Evolutionary conservation across 2,113 vertebrate genomes (phyloP).

Genomic region (Tichodroma muraria): DNA sequence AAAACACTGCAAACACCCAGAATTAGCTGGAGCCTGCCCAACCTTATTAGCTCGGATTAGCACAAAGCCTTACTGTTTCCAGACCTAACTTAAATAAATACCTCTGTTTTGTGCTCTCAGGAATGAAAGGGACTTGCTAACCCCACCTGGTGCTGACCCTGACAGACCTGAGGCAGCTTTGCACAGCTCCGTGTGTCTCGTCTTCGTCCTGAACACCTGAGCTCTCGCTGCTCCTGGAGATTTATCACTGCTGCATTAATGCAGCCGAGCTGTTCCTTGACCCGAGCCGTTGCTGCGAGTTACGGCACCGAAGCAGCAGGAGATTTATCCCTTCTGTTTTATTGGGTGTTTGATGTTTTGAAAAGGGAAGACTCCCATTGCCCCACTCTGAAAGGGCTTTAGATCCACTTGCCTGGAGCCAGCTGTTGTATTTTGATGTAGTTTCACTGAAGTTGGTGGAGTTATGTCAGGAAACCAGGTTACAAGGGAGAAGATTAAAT

Average conservation of each 20-base stretch:
- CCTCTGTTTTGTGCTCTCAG: background rate
- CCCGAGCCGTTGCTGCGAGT: background rate
- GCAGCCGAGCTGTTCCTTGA: background rate
- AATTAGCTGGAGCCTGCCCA: background rate
- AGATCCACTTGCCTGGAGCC: background rate
- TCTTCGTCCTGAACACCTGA: background rate
- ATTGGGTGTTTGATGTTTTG: background rate
- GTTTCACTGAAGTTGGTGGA: background rate
- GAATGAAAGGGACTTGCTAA: background rate
- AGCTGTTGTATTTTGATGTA: conserved; percentile 7
- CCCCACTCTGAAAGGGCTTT: background rate
- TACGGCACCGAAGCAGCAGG: background rate
- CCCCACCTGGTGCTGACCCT: background rate
- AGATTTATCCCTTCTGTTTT: conserved; percentile 30
- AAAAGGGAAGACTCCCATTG: background rate
- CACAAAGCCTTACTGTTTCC: background rate
- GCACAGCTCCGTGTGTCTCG: background rate
- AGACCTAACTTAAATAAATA: background rate
- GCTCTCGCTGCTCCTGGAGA: background rate
- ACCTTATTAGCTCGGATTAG: background rate
- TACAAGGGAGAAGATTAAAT: background rate
- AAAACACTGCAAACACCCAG: background rate
- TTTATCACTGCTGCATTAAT: background rate
- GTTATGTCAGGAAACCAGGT: background rate
- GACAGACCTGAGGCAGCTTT: background rate